Conservation (phyloP, 2,113 vertebrate species). For the Neomonachus schauinslandi region DNA sequence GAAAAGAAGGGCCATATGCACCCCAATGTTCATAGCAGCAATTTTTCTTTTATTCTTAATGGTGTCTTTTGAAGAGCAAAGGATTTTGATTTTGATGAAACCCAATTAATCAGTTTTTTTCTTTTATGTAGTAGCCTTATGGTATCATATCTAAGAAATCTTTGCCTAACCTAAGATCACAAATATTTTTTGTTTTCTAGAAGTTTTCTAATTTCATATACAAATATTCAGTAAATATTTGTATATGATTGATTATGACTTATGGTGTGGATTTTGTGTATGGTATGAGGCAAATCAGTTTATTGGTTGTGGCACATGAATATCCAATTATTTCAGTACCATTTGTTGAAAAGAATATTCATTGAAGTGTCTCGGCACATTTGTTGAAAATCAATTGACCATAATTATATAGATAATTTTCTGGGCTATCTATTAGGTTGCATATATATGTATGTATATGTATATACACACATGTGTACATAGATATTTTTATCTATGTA, state of each 20-base stretch:
- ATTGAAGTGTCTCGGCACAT: neutral
- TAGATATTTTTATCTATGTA: neutral
- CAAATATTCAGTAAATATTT: neutral
- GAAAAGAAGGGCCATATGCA: too few relatives aligned
- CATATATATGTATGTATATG: neutral
- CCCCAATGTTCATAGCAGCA: too few relatives aligned
- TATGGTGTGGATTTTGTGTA: neutral
- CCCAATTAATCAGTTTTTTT: neutral
- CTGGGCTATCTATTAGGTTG: neutral
- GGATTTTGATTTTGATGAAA: constrained; percentile 28
- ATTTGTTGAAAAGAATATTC: neutral
- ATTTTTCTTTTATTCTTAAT: neutral
- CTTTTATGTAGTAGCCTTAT: neutral
- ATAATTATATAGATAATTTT: neutral
- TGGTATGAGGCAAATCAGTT: neutral
- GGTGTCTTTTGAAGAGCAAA: constrained; percentile 16
- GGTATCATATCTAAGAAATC: neutral
- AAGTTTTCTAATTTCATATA: neutral
- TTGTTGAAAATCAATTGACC: neutral
- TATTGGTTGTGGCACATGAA: neutral
- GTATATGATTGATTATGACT: neutral
- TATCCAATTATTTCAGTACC: neutral
- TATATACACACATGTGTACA: neutral
- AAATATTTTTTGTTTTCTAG: neutral
- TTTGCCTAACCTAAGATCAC: neutral